Evolutionary conservation across 2,888 invertebrate genomes (phyloP).

Genomic region (Panorpa germanica): DNA sequence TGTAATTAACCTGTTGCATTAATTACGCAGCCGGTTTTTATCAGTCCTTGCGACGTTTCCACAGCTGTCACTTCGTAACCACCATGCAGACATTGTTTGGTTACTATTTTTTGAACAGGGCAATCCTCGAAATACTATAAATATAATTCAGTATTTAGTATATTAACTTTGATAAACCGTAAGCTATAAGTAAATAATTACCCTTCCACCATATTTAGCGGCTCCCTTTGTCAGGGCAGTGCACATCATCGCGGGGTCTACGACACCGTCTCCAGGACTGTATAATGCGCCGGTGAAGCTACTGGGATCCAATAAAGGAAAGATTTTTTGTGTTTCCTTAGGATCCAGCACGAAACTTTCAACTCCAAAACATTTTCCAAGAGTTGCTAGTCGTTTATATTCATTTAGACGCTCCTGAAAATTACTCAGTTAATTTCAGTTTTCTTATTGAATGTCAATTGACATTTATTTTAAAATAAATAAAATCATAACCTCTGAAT

Average conservation of each 20-base stretch:
- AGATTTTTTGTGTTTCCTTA: conserved; percentile 52
- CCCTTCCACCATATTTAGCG: conserved; percentile 47
- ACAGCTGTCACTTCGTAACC: conserved; percentile 56
- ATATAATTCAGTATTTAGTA: conserved; percentile 8
- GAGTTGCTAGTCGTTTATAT: conserved; percentile 58
- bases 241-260: conserved; percentile 71
- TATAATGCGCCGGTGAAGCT: conserved; percentile 60
- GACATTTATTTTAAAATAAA: not conserved
- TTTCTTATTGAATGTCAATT: not conserved
- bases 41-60: conserved; percentile 45
- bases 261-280: conserved; percentile 62
- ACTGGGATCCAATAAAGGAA: conserved; percentile 56
- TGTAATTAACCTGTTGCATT: conserved; percentile 50
- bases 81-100: conserved; percentile 39
- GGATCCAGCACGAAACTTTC: conserved; percentile 55
- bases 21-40: conserved; percentile 59
- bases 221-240: conserved; percentile 56
- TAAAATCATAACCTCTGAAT: conserved; percentile 29
- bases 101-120: conserved; percentile 49
- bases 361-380: conserved; percentile 62
- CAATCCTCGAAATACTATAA: conserved; percentile 55
- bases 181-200: conserved; percentile 19
- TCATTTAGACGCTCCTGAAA: conserved; percentile 58
- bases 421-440: conserved; percentile 7
- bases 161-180: conserved; percentile 2